These are phyloP conservation scores for Dynastes grantii DNA, from an alignment of 2,888 invertebrate species.

Conservation along the genomic window DNA sequence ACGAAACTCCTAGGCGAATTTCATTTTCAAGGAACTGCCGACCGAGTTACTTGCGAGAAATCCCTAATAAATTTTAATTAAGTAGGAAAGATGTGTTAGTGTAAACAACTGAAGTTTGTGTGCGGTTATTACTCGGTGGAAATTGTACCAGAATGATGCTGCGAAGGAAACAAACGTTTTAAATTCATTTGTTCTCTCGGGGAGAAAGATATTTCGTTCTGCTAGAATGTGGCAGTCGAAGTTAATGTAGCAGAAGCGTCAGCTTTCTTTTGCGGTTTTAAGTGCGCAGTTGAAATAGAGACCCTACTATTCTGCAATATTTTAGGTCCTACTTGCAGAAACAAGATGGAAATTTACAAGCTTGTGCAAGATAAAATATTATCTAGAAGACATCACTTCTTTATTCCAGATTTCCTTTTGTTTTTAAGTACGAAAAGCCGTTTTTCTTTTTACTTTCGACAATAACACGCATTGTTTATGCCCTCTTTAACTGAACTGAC, in stretches of 20 bases:
- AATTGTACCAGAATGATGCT: not conserved
- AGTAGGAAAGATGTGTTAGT: not conserved
- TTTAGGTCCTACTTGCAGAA: not conserved
- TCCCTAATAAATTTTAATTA: slow-evolving; percentile 19
- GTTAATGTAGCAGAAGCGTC: slow-evolving; percentile 16
- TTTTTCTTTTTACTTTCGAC: too few relatives aligned
- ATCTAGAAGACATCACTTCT: too few relatives aligned
- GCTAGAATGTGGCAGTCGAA: not conserved
- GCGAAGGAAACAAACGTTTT: slow-evolving; percentile 11
- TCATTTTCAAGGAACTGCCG: not conserved
- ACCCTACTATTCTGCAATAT: not conserved
- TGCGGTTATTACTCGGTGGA: not conserved
- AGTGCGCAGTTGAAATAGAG: not conserved
- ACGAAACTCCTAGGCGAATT: not conserved
- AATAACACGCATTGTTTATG: too few relatives aligned
- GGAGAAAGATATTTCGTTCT: not conserved
- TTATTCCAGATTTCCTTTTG: too few relatives aligned
- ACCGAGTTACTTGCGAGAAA: not conserved
- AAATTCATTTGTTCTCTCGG: not conserved
- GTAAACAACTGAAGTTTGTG: not conserved
- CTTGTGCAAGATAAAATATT: too few relatives aligned
- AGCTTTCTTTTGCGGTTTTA: slow-evolving; percentile 5
- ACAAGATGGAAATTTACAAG: too few relatives aligned
- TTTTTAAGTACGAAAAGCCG: too few relatives aligned
- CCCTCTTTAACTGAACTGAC: too few relatives aligned